Evolutionary conservation across 2,888 invertebrate species (phyloP).

Genomic region (Zygaena filipendulae): DNA sequence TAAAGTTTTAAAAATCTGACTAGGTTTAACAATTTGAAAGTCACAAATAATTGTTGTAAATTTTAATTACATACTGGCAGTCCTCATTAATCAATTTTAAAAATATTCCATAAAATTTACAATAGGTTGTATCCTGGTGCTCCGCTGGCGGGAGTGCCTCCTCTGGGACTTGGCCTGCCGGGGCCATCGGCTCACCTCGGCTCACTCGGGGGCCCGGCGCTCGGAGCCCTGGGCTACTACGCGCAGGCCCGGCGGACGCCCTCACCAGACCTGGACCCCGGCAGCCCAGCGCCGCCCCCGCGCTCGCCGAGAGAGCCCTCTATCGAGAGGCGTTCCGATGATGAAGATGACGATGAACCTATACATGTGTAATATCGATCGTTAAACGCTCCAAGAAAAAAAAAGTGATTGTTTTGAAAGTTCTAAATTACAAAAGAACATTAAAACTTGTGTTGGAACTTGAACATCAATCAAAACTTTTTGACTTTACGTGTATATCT

Average conservation of each 20-base stretch:
- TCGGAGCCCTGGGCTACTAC: constrained; percentile 63
- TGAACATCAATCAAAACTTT: too few relatives aligned
- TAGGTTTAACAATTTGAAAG: too few relatives aligned
- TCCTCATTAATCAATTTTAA: too few relatives aligned
- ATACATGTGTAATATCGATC: constrained; percentile 71
- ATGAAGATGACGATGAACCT: constrained; percentile 72
- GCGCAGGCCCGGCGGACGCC: constrained; percentile 58
- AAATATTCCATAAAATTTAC: too few relatives aligned
- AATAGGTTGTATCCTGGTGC: constrained; percentile 72
- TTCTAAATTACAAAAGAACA: constrained; percentile 1
- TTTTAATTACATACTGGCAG: not conserved
- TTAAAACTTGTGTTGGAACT: not conserved
- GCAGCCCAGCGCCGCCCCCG: constrained; percentile 65
- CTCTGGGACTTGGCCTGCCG: constrained; percentile 70
- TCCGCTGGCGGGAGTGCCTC: constrained; percentile 66
- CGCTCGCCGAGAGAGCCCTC: constrained; percentile 49
- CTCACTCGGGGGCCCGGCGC: constrained; percentile 75
- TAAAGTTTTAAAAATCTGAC: not conserved
- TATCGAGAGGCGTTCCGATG: constrained; percentile 49
- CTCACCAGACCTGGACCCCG: constrained; percentile 69
- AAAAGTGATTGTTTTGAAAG: constrained; percentile 9
- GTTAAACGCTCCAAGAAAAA: too few relatives aligned
- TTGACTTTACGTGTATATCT: not conserved
- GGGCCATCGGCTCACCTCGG: constrained; percentile 76
- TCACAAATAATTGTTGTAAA: not conserved